Conservation (phyloP, 2,888 invertebrate species). For the Acleris cristana region DNA sequence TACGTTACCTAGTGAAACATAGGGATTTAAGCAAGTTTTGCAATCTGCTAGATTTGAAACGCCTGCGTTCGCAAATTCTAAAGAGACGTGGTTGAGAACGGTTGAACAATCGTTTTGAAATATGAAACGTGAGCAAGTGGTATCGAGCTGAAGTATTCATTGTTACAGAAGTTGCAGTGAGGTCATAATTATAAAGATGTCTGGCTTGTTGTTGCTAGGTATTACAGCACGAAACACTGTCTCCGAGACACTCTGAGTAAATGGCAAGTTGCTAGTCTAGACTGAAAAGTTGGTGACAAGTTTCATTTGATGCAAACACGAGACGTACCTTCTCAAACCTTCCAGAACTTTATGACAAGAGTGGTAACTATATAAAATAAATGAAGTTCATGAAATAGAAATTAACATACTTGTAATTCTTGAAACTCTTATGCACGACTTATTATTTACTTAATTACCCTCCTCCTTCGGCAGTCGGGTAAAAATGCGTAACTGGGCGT, state of each 20-base stretch:
- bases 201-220: background rate
- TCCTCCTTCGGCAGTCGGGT: too few relatives aligned
- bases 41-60: conserved; percentile 2
- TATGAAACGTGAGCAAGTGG: background rate
- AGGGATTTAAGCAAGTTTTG: conserved; percentile 4
- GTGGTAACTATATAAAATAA: too few relatives aligned
- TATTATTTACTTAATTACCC: too few relatives aligned
- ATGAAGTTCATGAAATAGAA: too few relatives aligned
- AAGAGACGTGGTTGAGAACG: conserved; percentile 10
- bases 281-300: conserved; percentile 5
- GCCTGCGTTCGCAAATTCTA: conserved; percentile 10
- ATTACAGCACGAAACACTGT: conserved; percentile 1
- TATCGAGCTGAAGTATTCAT: background rate
- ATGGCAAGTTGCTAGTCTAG: conserved; percentile 5
- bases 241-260: background rate
- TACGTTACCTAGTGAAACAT: conserved; percentile 13
- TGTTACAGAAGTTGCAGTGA: conserved; percentile 1
- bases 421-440: too few relatives aligned
- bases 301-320: conserved; percentile 6
- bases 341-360: too few relatives aligned
- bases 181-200: background rate
- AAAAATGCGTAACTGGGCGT: too few relatives aligned
- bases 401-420: too few relatives aligned
- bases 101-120: conserved; percentile 9
- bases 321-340: background rate